A percentile compares a stretch with the other conserved stretches of the same genome.
Conservation (phyloP, 2,888 invertebrate genomes). For the Aphodius granarius region DNA sequence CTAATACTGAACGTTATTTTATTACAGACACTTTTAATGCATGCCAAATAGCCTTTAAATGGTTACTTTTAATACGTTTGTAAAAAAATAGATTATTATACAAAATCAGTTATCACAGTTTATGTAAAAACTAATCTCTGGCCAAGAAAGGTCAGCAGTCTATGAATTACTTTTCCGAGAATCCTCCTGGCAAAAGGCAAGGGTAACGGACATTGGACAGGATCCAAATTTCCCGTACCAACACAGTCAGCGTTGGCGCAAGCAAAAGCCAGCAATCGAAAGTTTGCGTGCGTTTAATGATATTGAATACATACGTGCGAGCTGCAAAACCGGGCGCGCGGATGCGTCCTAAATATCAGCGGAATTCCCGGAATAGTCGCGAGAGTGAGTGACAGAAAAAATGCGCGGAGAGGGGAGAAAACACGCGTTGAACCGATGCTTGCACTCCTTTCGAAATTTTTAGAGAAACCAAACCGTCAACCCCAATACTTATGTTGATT, state of each 20-base stretch:
- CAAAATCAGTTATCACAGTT: too few species aligned
- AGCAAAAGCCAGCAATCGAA: background rate
- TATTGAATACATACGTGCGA: background rate
- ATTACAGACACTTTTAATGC: too few species aligned
- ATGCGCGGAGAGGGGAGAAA: background rate
- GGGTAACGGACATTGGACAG: background rate
- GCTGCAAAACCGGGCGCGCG: background rate
- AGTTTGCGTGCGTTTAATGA: too few species aligned
- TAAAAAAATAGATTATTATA: too few species aligned
- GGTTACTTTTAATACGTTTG: background rate
- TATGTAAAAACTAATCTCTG: background rate
- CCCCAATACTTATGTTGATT: too few species aligned
- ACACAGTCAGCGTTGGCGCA: too few species aligned
- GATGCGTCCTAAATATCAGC: background rate
- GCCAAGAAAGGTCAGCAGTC: background rate
- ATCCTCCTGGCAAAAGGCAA: background rate
- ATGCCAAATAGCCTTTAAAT: too few species aligned
- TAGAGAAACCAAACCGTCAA: background rate
- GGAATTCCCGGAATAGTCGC: background rate
- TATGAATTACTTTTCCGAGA: background rate
- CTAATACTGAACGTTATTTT: too few species aligned
- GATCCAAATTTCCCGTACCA: background rate
- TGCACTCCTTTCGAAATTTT: background rate
- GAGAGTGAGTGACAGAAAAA: background rate
- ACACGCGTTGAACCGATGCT: background rate